Conservation (phyloP, 92 coral and sea anemone species). For the Umimayanthus kanabou region DNA sequence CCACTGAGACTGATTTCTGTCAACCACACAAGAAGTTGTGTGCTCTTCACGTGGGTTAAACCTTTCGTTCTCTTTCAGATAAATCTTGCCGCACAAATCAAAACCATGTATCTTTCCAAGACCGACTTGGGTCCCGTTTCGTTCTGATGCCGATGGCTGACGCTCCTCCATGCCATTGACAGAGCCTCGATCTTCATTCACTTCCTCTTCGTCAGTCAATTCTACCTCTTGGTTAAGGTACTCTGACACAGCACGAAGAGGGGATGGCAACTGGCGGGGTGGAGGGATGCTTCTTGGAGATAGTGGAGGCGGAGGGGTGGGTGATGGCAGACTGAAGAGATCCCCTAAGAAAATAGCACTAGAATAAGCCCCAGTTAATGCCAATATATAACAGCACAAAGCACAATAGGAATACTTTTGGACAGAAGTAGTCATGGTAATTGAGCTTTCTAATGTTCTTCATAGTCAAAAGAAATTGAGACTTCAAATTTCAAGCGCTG, state of each 20-base stretch:
- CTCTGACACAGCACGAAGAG: constrained; percentile 60
- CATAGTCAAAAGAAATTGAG: neutral
- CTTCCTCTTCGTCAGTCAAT: constrained; percentile 56
- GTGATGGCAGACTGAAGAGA: constrained; percentile 36
- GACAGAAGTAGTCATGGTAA: too few species aligned
- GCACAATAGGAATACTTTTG: neutral
- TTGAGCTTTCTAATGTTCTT: too few species aligned
- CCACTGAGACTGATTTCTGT: neutral
- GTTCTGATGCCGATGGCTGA: neutral
- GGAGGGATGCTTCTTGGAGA: constrained; percentile 67
- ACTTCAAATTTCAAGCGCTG: neutral
- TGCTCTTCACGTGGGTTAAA: neutral
- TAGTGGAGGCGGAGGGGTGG: constrained; percentile 68
- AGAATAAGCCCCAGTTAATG: neutral
- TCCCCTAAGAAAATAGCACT: constrained; percentile 24
- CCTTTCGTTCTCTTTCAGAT: neutral
- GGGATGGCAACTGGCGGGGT: constrained; percentile 61
- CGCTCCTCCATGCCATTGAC: neutral
- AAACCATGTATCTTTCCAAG: neutral
- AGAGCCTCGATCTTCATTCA: constrained; percentile 4
- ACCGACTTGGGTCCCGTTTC: neutral
- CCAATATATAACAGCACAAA: neutral
- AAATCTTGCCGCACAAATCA: neutral
- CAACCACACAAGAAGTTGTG: neutral
- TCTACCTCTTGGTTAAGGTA: constrained; percentile 56